Evolutionary conservation across 92 coral and sea anemone species (phyloP).

Genomic region (Porites divaricata): DNA sequence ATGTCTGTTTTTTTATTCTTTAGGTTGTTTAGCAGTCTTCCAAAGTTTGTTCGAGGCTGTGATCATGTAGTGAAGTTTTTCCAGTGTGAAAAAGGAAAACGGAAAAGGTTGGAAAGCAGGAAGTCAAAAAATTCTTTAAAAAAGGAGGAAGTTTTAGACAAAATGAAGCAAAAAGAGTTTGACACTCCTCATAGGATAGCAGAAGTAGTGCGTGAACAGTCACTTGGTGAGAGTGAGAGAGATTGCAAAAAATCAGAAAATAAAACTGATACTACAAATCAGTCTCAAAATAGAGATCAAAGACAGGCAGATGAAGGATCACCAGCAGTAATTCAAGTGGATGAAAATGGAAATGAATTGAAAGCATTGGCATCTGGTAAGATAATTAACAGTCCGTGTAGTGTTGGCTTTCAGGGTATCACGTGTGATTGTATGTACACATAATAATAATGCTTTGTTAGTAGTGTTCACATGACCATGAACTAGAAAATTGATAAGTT

Average conservation of each 20-base stretch:
- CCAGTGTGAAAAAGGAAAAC: conserved; percentile 49
- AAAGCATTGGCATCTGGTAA: conserved; percentile 33
- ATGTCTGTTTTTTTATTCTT: neutral
- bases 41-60: conserved; percentile 85
- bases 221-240: conserved; percentile 30
- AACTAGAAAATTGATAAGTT: too few relatives aligned
- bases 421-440: too few relatives aligned
- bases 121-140: conserved; percentile 48
- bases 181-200: conserved; percentile 51
- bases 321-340: neutral
- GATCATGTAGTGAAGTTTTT: conserved; percentile 83
- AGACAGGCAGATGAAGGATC: neutral
- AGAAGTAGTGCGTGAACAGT: conserved; percentile 48
- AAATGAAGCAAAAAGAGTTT: conserved; percentile 40
- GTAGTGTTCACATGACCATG: too few relatives aligned
- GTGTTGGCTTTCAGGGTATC: too few relatives aligned
- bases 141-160: conserved; percentile 49
- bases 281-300: neutral
- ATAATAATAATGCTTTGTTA: too few relatives aligned
- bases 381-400: neutral
- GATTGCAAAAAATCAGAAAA: neutral
- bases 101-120: conserved; percentile 36
- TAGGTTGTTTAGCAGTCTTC: conserved; percentile 78
- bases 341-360: conserved; percentile 34
- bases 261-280: neutral